Base-by-base conservation (phyloP, 2,797 vertebrate species). In the Phataginus tetradactyla region DNA sequence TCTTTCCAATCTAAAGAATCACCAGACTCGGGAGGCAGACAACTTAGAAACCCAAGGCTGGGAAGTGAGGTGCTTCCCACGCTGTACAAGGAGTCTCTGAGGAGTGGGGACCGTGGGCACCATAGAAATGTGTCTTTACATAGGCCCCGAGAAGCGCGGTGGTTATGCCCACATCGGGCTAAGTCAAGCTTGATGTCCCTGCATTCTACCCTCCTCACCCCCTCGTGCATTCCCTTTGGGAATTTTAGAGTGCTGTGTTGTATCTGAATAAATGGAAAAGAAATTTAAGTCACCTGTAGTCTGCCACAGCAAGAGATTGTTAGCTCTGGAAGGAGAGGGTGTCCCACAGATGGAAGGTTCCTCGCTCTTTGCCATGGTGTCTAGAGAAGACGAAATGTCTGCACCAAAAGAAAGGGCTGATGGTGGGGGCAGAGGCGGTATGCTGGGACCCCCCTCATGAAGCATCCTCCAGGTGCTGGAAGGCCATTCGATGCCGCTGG, bases 101-200 rank as follows among this genome's bases (percentile, higher is more conserved):
- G 57, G 45, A 34, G 6, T 1, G 21, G 0, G 14, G 80, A 57
- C 27, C 2, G 4, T 13, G 25, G 49, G 1, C 0, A 4, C 3
- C 1, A 5, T 6, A 32, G 77, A 55, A 20, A n/a, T 0, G 4
- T 8, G 7, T 59, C 29, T 61, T 10, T 15, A 4, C 1, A 0
- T 0, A 39, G 39, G 39, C 53, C 10, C 4, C 6, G 25, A 86
- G 21, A 57, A 68, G 49, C 6, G 5, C 11, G 2, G 57, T 61
- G 3, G 37, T 18, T 4, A 9, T 23, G 32, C 25, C 51, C 4
- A 4, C 61, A 7, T 17, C 4, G 3, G 51, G 5, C 15, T 1
- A 34, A 7, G 64, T 51, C 77, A 75, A 11, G 23, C 32, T 7
- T 8, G 27, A 1, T 7, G 12, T 72, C 9, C 13, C 18, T 45